Conservation (phyloP, 53 echinoderm and acorn worm species). For the Hippasteria phrygiana region DNA sequence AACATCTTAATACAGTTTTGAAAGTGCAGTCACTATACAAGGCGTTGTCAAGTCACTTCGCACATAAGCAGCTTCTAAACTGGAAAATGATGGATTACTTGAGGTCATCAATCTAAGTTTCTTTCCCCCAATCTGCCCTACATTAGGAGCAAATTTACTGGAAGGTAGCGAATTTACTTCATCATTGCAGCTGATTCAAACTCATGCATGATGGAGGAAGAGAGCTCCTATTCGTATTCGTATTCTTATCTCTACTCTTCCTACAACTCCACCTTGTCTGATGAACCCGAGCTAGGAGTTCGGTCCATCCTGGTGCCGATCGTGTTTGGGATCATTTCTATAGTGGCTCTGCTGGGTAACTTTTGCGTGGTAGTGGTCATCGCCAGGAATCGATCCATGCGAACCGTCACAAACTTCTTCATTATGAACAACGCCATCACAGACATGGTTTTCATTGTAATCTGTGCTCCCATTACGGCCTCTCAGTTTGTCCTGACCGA, state of each 20-base stretch:
- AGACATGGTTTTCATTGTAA: slow-evolving; percentile 89
- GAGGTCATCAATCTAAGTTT: background rate
- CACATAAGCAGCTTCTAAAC: background rate
- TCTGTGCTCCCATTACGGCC: slow-evolving; percentile 92
- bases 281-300: slow-evolving; percentile 3
- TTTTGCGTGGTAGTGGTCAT: slow-evolving; percentile 83
- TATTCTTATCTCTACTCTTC: background rate
- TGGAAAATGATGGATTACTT: slow-evolving; percentile 12
- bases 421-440: slow-evolving; percentile 98
- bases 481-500: slow-evolving; percentile 76
- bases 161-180: background rate
- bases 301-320: slow-evolving; percentile 71
- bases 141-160: background rate
- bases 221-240: background rate
- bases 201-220: background rate
- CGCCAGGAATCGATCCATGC: slow-evolving; percentile 81
- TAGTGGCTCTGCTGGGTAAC: slow-evolving; percentile 90
- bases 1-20: background rate
- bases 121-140: background rate
- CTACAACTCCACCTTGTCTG: slow-evolving; percentile 7
- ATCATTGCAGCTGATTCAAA: background rate
- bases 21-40: background rate
- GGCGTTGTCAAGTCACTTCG: background rate
- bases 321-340: slow-evolving; percentile 87
- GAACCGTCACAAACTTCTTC: slow-evolving; percentile 94